Percentiles rank a stretch among this genome's conserved stretches.
phyloP scores from a whole-genome alignment of 2,113 vertebrate species.

The Mirza zaza region DNA sequence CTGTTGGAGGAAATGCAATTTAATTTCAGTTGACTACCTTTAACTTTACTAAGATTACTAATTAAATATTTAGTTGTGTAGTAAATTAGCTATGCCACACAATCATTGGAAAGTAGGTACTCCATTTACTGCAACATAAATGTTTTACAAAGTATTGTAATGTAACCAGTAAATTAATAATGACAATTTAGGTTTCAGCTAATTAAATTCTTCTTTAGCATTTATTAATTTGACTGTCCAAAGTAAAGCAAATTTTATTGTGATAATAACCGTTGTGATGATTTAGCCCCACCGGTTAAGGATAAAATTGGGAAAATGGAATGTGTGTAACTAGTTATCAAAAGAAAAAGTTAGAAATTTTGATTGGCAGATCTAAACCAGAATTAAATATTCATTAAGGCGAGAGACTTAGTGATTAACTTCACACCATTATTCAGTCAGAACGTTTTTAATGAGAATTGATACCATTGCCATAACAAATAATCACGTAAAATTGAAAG shows the following conservation, averaged over 20 bases:
- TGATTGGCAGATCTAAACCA: not conserved
- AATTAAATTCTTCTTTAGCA: constrained; percentile 83
- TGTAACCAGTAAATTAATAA: constrained; percentile 87
- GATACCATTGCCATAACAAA: not conserved
- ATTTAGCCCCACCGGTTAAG: constrained; percentile 31
- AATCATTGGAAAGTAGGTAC: constrained; percentile 78
- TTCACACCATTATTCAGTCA: not conserved
- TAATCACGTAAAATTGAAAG: not conserved
- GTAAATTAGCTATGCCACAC: constrained; percentile 81
- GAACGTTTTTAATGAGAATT: not conserved
- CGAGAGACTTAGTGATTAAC: not conserved
- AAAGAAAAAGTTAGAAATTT: constrained; percentile 33
- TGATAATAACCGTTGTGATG: constrained; percentile 62
- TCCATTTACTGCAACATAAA: constrained; percentile 84
- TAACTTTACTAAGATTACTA: constrained; percentile 73
- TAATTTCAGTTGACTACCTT: constrained; percentile 79
- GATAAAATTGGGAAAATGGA: constrained; percentile 6
- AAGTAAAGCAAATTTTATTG: constrained; percentile 76
- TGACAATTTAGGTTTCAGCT: constrained; percentile 85
- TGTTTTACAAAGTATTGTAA: constrained; percentile 85
- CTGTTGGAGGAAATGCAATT: constrained; percentile 61
- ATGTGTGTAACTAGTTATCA: not conserved
- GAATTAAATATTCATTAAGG: not conserved
- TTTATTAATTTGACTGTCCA: constrained; percentile 78
- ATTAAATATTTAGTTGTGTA: constrained; percentile 85